A percentile compares a stretch with the other conserved stretches of the same genome.
phyloP scores from a whole-genome alignment of 2,797 vertebrate genomes.

The Crypturellus tataupa region DNA sequence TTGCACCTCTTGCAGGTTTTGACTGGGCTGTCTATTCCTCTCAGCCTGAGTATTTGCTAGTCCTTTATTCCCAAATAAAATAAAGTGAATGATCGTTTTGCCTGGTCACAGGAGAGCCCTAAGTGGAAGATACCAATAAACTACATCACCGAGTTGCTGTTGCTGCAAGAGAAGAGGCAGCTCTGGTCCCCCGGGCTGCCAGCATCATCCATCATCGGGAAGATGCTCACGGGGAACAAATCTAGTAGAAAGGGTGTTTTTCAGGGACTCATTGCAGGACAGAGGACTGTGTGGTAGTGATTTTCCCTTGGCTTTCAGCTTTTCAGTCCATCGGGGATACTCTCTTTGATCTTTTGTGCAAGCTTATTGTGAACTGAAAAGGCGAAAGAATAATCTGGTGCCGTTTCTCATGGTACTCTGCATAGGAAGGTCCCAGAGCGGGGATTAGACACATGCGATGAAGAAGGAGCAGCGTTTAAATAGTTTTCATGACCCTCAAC shows the following conservation, averaged over 20 bases:
- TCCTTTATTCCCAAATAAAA: neutral
- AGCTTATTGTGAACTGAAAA: neutral
- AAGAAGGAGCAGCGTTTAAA: neutral
- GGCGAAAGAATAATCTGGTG: neutral
- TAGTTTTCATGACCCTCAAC: neutral
- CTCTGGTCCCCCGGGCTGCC: neutral
- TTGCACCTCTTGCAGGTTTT: neutral
- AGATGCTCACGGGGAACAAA: neutral
- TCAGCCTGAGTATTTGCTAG: neutral
- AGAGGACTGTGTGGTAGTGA: neutral
- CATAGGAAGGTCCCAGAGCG: neutral
- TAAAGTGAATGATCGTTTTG: neutral
- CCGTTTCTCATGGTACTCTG: neutral
- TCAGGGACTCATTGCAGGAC: neutral
- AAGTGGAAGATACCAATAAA: neutral
- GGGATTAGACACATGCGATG: neutral
- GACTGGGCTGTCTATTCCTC: neutral
- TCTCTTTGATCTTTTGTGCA: constrained; percentile 1
- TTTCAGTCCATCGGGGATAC: neutral
- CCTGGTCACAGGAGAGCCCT: neutral
- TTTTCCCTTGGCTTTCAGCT: neutral
- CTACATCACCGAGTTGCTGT: neutral
- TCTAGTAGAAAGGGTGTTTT: neutral
- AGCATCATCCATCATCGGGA: neutral
- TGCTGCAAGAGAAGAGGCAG: neutral